Conservation (phyloP, 1,140 invertebrate genomes). For the Drosophila suzukii region DNA sequence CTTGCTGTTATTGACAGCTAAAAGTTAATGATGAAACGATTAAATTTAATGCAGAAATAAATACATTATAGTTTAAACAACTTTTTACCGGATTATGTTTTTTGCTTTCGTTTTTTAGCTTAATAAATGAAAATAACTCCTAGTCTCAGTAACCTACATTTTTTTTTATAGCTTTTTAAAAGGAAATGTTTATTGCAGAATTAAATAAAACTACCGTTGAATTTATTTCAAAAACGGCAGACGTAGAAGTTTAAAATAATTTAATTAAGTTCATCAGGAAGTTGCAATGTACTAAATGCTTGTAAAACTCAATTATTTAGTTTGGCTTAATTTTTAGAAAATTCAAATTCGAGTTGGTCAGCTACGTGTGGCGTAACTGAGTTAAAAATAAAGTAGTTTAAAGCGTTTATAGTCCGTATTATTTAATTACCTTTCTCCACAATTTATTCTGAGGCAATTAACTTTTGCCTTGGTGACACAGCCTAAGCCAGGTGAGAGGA, state of each 20-base stretch:
- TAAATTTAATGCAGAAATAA: neutral
- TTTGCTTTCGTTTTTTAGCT: neutral
- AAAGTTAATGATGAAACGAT: constrained; percentile 5
- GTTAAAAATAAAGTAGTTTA: constrained; percentile 9
- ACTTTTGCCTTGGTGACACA: constrained; percentile 17
- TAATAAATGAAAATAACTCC: too few relatives aligned
- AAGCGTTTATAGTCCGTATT: constrained; percentile 10
- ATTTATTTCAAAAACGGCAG: neutral
- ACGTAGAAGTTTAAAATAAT: neutral
- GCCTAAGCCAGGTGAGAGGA: constrained; percentile 12
- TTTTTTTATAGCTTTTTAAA: neutral
- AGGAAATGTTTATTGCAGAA: too few relatives aligned
- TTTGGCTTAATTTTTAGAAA: neutral
- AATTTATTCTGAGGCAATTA: constrained; percentile 25
- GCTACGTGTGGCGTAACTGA: constrained; percentile 24
- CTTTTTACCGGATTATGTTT: neutral
- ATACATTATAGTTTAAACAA: neutral
- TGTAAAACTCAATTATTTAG: neutral
- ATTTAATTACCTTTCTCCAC: constrained; percentile 18
- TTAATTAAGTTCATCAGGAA: neutral
- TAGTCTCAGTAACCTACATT: too few relatives aligned
- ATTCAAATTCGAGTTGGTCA: constrained; percentile 9
- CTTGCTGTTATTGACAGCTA: neutral
- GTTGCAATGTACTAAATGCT: neutral
- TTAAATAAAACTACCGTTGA: too few relatives aligned